Evolutionary conservation across 2,797 vertebrate species (phyloP).

Genomic region (Xiphorhynchus erythropygius): DNA sequence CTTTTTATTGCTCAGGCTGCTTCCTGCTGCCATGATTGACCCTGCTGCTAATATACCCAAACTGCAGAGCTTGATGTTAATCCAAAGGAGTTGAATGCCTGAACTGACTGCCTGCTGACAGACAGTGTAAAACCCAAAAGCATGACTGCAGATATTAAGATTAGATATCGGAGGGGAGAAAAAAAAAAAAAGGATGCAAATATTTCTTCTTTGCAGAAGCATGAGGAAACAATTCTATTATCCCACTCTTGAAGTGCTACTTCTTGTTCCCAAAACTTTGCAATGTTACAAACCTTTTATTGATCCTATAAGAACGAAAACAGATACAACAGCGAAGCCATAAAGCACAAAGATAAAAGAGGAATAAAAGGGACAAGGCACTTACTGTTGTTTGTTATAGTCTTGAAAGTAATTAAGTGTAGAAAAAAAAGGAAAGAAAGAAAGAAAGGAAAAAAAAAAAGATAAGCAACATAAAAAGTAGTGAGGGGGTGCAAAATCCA

Average conservation of each 20-base stretch:
- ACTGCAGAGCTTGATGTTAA: conserved; percentile 23
- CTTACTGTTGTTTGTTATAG: conserved; percentile 37
- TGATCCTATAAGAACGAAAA: conserved; percentile 47
- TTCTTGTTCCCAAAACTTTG: conserved; percentile 40
- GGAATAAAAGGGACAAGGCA: conserved; percentile 55
- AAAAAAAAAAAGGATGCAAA: neutral
- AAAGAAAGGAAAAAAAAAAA: neutral
- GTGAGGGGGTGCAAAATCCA: neutral
- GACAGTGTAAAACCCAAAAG: conserved; percentile 47
- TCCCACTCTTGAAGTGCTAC: neutral
- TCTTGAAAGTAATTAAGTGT: conserved; percentile 42
- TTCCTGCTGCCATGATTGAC: conserved; percentile 51
- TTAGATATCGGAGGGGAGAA: neutral
- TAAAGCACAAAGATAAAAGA: conserved; percentile 62
- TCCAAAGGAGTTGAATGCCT: conserved; percentile 19
- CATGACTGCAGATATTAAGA: conserved; percentile 35
- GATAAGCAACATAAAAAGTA: neutral
- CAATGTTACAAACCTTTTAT: conserved; percentile 39
- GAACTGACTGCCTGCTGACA: conserved; percentile 53
- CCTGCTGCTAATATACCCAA: conserved; percentile 51
- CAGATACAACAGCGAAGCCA: conserved; percentile 20
- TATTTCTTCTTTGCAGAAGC: neutral
- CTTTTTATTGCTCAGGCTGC: conserved; percentile 35
- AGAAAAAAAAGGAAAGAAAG: neutral
- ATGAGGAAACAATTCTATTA: neutral